Conservation (phyloP, 2,797 vertebrate species). For the Ctenosaura bakeri region DNA sequence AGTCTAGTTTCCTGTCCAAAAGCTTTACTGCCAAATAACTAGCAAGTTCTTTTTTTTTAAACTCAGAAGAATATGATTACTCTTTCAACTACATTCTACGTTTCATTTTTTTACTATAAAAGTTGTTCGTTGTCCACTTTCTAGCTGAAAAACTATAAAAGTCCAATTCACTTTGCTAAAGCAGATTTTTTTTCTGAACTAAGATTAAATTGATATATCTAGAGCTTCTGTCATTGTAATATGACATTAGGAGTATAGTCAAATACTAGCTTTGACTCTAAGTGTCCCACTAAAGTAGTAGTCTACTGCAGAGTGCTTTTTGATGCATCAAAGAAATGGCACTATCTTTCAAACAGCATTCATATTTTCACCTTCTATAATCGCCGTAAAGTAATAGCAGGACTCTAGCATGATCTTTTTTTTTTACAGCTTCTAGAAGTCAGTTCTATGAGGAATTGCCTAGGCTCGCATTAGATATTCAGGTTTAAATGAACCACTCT, state of each 20-base stretch:
- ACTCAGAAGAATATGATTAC: conserved; percentile 46
- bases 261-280: conserved; percentile 66
- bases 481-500: conserved; percentile 56
- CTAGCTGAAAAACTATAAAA: conserved; percentile 69
- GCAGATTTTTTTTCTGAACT: conserved; percentile 66
- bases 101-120: conserved; percentile 65
- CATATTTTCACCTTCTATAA: conserved; percentile 64
- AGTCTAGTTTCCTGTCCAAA: conserved; percentile 34
- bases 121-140: conserved; percentile 68
- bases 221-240: conserved; percentile 69
- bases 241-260: conserved; percentile 70
- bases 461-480: conserved; percentile 51
- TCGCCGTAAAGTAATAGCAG: conserved; percentile 68
- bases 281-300: conserved; percentile 67
- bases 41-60: conserved; percentile 50
- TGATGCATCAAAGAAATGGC: conserved; percentile 71
- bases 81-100: conserved; percentile 60
- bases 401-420: conserved; percentile 53
- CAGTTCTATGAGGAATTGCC: conserved; percentile 49
- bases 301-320: conserved; percentile 70
- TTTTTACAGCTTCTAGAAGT: conserved; percentile 56
- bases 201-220: conserved; percentile 68
- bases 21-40: conserved; percentile 45
- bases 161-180: conserved; percentile 68
- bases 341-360: conserved; percentile 68